These are phyloP conservation scores for Lichenostomus cassidix DNA, from an alignment of 2,113 vertebrate species.

Conservation along the genomic window DNA sequence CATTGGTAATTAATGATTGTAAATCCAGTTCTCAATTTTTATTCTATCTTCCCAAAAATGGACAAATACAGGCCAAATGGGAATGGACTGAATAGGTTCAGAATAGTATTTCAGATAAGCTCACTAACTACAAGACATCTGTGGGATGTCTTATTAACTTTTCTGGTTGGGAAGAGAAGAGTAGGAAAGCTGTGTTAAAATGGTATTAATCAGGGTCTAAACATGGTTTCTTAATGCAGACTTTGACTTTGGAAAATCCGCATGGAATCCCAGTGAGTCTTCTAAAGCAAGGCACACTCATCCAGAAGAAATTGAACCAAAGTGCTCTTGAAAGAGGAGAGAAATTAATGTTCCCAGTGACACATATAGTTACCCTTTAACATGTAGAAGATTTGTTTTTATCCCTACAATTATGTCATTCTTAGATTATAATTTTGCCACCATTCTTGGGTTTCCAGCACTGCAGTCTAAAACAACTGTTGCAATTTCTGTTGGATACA, in stretches of 20 bases:
- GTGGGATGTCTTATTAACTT: neutral
- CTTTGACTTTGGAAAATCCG: neutral
- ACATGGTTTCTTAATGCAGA: neutral
- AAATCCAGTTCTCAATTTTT: neutral
- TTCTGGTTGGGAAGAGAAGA: neutral
- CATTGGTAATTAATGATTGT: neutral
- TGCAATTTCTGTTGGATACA: neutral
- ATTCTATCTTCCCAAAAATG: neutral
- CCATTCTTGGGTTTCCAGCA: neutral
- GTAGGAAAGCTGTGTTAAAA: neutral
- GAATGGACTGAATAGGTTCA: neutral
- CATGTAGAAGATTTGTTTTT: neutral
- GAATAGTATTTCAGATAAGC: neutral
- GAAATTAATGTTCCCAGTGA: neutral
- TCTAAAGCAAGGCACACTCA: neutral
- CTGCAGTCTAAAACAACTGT: neutral
- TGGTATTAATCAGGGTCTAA: neutral
- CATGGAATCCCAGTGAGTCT: neutral
- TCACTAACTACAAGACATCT: neutral
- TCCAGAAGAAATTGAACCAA: neutral
- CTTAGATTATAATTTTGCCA: neutral
- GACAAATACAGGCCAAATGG: neutral
- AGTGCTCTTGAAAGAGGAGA: neutral
- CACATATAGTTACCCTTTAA: neutral
- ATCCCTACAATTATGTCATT: neutral